Base-by-base conservation (phyloP, 2,888 invertebrate species). In the Thelaira solivaga region DNA sequence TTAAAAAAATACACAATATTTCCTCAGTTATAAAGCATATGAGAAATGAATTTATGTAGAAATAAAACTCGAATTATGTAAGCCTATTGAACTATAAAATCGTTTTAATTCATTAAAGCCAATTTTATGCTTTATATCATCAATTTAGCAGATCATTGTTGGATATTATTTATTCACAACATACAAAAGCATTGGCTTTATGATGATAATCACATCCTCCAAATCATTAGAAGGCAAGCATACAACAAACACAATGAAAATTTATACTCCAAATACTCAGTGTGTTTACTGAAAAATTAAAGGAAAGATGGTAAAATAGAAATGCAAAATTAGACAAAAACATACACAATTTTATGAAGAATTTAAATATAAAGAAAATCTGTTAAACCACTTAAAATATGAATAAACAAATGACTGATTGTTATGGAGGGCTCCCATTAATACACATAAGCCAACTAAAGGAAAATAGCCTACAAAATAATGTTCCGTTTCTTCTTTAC, bases 91-190 rank as follows among this genome's bases (percentile, higher is more conserved):
- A 67, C 84, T 82, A 85, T 85, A 81, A 86, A 86, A 86, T 86
- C 85, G 83, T 81, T 83, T 85, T 86, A 86, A 85, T 86, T 86
- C 85, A 85, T 86, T 86, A 85, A 85, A 83, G 86, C 83, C 84
- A 86, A 86, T 87, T 87, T 87, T 82, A 85, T 84, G 85, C 86
- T 86, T 34, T 47, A 62, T 68, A 83, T 86, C 85, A 85, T 84
- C 85, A 86, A 85, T 86, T 85, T 85, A 83, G 84, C 83, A 83
- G 83, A 85, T 82, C 86, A 84, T 76, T 85, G 85, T 81, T 83
- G 84, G 83, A 83, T 86, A 87, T 86, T 86, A 86, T 85, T 86
- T 86, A 86, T 86, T 85, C 86, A 86, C 82, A 85, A 83, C 86
- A 85, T 86, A 87, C 84, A 85, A 85, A 86, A 86, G 84, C 86